A percentile compares a stretch with the other conserved stretches of the same genome.
These are phyloP conservation scores for Poecilia picta DNA, from an alignment of 2,797 vertebrate genomes.

Conservation along the genomic window DNA sequence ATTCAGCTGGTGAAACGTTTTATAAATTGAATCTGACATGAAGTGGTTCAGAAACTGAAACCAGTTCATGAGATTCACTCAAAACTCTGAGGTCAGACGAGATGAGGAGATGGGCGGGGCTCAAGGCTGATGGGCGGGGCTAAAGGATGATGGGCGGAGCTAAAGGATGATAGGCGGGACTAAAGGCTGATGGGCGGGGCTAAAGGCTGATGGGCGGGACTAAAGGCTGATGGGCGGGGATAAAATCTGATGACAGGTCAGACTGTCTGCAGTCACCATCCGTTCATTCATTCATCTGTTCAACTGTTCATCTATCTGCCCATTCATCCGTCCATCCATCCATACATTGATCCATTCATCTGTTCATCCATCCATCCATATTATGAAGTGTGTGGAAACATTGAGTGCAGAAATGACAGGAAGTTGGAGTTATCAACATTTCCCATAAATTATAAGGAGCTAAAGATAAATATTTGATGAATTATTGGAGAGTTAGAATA, in stretches of 20 bases:
- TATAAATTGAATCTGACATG: background rate
- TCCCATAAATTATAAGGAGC: constrained; percentile 17
- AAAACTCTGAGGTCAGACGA: background rate
- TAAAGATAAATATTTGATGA: constrained; percentile 29
- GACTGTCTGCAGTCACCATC: background rate
- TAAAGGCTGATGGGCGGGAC: background rate
- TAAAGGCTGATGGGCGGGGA: background rate
- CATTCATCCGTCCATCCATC: background rate
- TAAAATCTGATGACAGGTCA: background rate
- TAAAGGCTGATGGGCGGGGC: background rate
- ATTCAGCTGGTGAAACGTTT: background rate
- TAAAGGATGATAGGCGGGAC: background rate
- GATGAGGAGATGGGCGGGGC: too few relatives aligned
- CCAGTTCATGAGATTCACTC: background rate
- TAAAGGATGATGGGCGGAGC: too few relatives aligned
- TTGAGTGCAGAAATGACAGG: constrained; percentile 2
- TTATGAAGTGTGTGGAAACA: background rate
- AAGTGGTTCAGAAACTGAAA: background rate
- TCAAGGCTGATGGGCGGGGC: background rate
- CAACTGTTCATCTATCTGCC: too few relatives aligned
- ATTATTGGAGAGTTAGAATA: constrained; percentile 34
- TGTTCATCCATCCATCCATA: background rate
- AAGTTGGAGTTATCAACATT: constrained; percentile 16
- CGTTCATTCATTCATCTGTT: too few relatives aligned
- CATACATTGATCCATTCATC: background rate